Evolutionary conservation across 2,888 invertebrate genomes (phyloP).

Genomic region (Drosophila robusta): DNA sequence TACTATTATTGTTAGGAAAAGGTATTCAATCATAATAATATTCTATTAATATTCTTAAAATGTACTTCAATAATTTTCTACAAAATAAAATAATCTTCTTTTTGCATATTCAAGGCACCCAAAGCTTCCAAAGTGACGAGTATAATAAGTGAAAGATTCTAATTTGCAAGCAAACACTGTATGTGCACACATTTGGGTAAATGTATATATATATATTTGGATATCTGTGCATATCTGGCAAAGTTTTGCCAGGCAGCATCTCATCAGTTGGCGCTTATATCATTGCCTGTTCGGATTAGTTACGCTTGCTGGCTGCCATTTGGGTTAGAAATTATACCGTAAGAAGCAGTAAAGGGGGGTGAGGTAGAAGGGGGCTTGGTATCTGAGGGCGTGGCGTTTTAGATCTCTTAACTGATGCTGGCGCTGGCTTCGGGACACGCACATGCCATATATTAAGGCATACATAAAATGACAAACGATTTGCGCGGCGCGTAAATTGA

Average conservation of each 20-base stretch:
- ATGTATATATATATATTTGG: neutral
- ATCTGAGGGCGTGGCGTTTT: neutral
- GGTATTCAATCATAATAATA: no score
- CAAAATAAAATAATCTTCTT: neutral
- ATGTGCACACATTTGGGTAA: neutral
- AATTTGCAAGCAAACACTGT: neutral
- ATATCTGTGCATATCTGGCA: conserved; percentile 31
- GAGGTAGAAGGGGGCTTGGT: neutral
- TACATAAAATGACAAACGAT: conserved; percentile 79
- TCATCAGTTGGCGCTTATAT: conserved; percentile 68
- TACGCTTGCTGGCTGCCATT: conserved; percentile 65
- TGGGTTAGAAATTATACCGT: conserved; percentile 18
- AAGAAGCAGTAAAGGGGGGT: neutral
- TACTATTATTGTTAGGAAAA: no score
- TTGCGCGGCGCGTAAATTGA: conserved; percentile 75
- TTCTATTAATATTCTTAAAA: no score
- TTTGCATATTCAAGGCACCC: neutral
- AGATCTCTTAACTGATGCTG: conserved; percentile 40
- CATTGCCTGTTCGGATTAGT: conserved; percentile 75
- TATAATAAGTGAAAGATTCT: neutral
- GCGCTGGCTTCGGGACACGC: conserved; percentile 59
- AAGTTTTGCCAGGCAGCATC: conserved; percentile 55
- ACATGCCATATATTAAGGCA: conserved; percentile 76
- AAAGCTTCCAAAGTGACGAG: neutral
- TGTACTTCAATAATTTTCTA: neutral